Percentiles rank a stretch among this genome's conserved stretches.
These are phyloP conservation scores for Lasioglossum morio DNA, from an alignment of 2,888 invertebrate species.

Conservation along the genomic window DNA sequence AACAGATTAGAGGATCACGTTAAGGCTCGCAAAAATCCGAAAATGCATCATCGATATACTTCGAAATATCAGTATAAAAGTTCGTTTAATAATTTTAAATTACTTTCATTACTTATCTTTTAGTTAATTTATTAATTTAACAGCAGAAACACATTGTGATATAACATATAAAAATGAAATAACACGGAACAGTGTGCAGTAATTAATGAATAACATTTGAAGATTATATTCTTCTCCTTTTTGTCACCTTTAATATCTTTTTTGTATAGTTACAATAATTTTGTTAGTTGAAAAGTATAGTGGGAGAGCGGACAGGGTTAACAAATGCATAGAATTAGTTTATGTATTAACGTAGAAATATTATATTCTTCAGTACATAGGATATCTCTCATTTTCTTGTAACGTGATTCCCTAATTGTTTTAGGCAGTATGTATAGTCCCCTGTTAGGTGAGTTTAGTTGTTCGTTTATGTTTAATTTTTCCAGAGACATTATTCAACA, in stretches of 20 bases:
- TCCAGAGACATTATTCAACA: neutral
- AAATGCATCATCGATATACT: neutral
- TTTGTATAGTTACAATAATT: neutral
- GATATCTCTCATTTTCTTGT: neutral
- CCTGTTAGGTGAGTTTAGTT: neutral
- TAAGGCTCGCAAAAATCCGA: neutral
- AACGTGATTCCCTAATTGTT: conserved; percentile 16
- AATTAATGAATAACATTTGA: neutral
- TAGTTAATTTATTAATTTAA: conserved; percentile 4
- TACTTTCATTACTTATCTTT: neutral
- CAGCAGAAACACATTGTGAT: neutral
- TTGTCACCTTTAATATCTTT: neutral
- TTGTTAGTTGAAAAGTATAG: neutral
- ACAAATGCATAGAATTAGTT: neutral
- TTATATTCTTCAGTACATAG: conserved; percentile 9
- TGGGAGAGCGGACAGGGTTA: neutral
- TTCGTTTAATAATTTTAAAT: neutral
- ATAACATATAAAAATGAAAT: neutral
- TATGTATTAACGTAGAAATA: conserved; percentile 7
- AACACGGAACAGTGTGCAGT: neutral
- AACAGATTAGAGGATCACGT: conserved; percentile 5
- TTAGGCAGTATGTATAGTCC: neutral
- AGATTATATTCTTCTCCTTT: neutral
- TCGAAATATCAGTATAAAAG: neutral
- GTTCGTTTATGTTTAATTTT: neutral